Percentiles rank a stretch among this genome's conserved stretches.
Conservation (phyloP, 2,888 invertebrate species). For the Drosophila rubida region DNA sequence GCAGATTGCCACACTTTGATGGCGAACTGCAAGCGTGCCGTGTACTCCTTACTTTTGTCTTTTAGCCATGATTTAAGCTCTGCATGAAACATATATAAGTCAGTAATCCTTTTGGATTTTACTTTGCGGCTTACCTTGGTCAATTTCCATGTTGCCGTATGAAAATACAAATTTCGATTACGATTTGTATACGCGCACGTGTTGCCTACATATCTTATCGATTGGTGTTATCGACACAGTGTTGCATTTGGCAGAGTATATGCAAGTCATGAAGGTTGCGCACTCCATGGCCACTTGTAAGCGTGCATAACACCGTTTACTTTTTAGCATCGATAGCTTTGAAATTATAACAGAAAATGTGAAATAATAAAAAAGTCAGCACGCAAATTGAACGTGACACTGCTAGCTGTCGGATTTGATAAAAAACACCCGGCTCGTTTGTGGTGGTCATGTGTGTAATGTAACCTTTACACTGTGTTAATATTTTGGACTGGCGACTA, state of each 20-base stretch:
- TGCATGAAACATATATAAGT: conserved; percentile 31
- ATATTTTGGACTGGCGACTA: not conserved
- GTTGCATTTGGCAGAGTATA: conserved; percentile 1
- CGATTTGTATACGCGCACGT: conserved; percentile 55
- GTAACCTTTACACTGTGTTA: not conserved
- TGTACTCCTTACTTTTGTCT: conserved; percentile 72
- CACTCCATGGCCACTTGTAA: not conserved
- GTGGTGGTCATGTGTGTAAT: not conserved
- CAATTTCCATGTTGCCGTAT: conserved; percentile 58
- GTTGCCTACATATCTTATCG: conserved; percentile 46
- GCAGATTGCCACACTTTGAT: conserved; percentile 83
- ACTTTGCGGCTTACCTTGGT: conserved; percentile 50
- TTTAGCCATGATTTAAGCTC: conserved; percentile 82
- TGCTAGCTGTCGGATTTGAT: not conserved
- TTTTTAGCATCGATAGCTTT: no score
- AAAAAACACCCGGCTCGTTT: not conserved
- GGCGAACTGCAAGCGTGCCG: conserved; percentile 80
- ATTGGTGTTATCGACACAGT: conserved; percentile 2
- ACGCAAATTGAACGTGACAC: no score
- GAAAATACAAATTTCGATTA: conserved; percentile 40
- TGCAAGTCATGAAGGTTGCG: not conserved
- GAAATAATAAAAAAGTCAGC: not conserved
- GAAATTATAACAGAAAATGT: not conserved
- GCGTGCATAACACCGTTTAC: no score
- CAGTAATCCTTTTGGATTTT: not conserved